Base-by-base conservation (phyloP, 92 coral and sea anemone species). In the Zoanthus sociatus region DNA sequence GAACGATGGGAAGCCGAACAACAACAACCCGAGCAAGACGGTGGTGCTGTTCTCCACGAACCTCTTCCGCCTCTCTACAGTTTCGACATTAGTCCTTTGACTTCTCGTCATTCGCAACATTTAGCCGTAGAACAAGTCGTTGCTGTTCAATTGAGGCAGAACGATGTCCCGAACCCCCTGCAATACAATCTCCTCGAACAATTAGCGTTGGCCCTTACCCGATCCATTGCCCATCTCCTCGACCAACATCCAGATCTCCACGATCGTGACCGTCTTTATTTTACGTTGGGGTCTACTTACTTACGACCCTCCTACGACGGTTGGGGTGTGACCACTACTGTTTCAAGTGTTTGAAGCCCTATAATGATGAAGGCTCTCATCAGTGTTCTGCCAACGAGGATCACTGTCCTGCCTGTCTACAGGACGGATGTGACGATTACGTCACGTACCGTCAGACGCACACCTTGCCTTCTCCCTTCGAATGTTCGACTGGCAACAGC, bases 311-410 rank as follows among this genome's bases (percentile, higher is more conserved):
- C 48, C 5, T 74, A 30, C 48, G 78, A 74, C 10, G 78, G 78
- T 16, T 74, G 78, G 78, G 78, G 78, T n/a, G 78, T 74, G 3
- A 26, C 26, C 26, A n/a, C n/a, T n/a, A n/a, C n/a, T n/a, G n/a
- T n/a, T n/a, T n/a, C n/a, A n/a, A n/a, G n/a, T n/a, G n/a, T n/a
- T n/a, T n/a, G n/a, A n/a, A n/a, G n/a, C n/a, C n/a, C n/a, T n/a
- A n/a, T n/a, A n/a, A n/a, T n/a, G n/a, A n/a, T n/a, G n/a, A n/a
- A n/a, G n/a, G n/a, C n/a, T n/a, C n/a, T n/a, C n/a, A n/a, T n/a
- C n/a, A n/a, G n/a, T n/a, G n/a, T n/a, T n/a, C n/a, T n/a, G n/a
- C n/a, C n/a, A n/a, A n/a, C n/a, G n/a, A n/a, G n/a, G n/a, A n/a
- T n/a, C n/a, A n/a, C n/a, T n/a, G n/a, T n/a, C n/a, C n/a, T n/a